Evolutionary conservation across 2,113 vertebrate genomes (phyloP).

Genomic region (Okapia johnstoni): DNA sequence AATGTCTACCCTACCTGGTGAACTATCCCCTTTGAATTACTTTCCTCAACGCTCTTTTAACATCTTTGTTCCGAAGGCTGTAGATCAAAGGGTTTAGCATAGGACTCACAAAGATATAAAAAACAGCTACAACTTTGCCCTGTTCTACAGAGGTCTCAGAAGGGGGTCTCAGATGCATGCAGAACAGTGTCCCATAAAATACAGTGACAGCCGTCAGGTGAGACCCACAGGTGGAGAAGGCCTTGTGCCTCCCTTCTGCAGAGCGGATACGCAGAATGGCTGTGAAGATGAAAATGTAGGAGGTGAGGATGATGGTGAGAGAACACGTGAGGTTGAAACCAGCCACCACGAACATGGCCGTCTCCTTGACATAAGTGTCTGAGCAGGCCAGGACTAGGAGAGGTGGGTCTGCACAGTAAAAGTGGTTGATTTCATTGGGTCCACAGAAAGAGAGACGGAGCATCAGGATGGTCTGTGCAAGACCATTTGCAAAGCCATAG

Average conservation of each 20-base stretch:
- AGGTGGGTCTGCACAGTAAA: slow-evolving; percentile 78
- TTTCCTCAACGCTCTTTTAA: slow-evolving; percentile 51
- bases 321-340: slow-evolving; percentile 59
- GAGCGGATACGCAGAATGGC: slow-evolving; percentile 48
- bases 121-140: slow-evolving; percentile 56
- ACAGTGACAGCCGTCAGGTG: slow-evolving; percentile 56
- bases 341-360: slow-evolving; percentile 63
- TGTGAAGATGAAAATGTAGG: background rate
- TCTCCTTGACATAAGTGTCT: slow-evolving; percentile 60
- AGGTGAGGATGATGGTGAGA: background rate
- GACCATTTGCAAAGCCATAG: slow-evolving; percentile 66
- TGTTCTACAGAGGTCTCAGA: slow-evolving; percentile 55
- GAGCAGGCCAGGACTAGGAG: slow-evolving; percentile 76
- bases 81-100: slow-evolving; percentile 71
- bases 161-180: slow-evolving; percentile 51
- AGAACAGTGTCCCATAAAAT: slow-evolving; percentile 63
- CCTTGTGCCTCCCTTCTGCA: slow-evolving; percentile 55
- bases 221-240: slow-evolving; percentile 69
- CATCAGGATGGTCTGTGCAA: slow-evolving; percentile 62
- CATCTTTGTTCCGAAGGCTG: slow-evolving; percentile 60
- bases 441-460: slow-evolving; percentile 76
- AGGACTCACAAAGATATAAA: slow-evolving; percentile 68
- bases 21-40: background rate
- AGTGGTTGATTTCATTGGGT: slow-evolving; percentile 69
- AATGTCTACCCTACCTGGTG: background rate